Evolutionary conservation across 2,888 invertebrate genomes (phyloP).

Genomic region (Megamerina dolium): DNA sequence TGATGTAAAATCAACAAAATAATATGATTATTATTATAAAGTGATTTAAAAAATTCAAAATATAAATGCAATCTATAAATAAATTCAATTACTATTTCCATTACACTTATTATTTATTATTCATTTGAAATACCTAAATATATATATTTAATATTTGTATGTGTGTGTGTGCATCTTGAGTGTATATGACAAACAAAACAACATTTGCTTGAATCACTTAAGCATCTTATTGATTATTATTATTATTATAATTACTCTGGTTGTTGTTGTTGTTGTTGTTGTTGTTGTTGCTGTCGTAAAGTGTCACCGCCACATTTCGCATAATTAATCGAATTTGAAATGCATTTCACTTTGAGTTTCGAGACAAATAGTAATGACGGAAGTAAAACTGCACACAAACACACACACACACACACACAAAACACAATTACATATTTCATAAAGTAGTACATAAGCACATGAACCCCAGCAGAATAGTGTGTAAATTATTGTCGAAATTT

Average conservation of each 20-base stretch:
- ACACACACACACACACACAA: background rate
- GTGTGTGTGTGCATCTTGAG: no score
- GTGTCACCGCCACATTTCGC: constrained; percentile 12
- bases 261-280: background rate
- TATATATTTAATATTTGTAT: background rate
- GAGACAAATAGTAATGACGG: constrained; percentile 10
- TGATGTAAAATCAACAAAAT: constrained; percentile 11
- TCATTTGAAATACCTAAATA: no score
- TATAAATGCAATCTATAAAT: no score
- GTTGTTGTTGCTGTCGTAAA: background rate
- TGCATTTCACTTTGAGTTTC: constrained; percentile 22
- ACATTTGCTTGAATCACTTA: background rate
- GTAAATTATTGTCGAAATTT: no score
- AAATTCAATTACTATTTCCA: no score
- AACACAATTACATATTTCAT: background rate
- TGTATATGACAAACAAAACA: no score
- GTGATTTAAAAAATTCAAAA: no score
- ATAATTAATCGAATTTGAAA: constrained; percentile 34
- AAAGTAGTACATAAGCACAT: background rate
- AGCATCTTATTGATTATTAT: background rate
- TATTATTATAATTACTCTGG: no score
- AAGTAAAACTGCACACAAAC: constrained; percentile 6
- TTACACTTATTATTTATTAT: no score
- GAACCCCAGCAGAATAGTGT: no score
- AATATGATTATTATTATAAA: background rate